A percentile compares a stretch with the other conserved stretches of the same genome.
Conservation (phyloP, 2,113 vertebrate species). For the Garra rufa region DNA sequence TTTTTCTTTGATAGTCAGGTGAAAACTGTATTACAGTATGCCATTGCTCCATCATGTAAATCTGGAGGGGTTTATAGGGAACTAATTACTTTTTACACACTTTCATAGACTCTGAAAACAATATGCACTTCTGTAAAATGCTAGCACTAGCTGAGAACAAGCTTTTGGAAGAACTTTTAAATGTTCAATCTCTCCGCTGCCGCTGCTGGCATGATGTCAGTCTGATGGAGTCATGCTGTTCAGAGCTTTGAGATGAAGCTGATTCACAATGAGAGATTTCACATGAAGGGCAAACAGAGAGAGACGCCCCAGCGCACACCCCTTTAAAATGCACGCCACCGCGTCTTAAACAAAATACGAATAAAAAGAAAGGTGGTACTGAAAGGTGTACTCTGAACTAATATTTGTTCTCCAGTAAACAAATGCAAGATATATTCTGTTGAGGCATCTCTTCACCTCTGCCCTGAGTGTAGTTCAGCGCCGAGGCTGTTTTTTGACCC, state of each 20-base stretch:
- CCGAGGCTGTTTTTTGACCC: background rate
- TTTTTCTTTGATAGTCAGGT: background rate
- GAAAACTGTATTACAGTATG: background rate
- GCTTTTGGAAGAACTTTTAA: background rate
- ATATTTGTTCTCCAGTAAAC: conserved; percentile 4
- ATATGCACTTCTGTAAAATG: background rate
- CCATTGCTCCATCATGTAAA: background rate
- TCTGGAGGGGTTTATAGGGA: background rate
- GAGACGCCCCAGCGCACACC: conserved; percentile 17
- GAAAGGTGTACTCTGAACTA: conserved; percentile 12
- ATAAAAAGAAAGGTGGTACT: background rate
- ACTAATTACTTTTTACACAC: background rate
- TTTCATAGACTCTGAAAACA: background rate
- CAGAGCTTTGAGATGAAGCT: conserved; percentile 36
- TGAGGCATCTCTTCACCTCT: conserved; percentile 26
- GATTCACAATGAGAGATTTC: conserved; percentile 49
- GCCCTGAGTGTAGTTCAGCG: background rate
- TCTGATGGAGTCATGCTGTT: conserved; percentile 41
- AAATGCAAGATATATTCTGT: background rate
- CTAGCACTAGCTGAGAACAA: background rate
- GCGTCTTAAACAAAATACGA: background rate
- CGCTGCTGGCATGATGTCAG: conserved; percentile 47
- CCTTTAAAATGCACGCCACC: background rate
- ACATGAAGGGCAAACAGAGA: conserved; percentile 18
- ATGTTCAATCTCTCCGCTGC: conserved; percentile 16